Evolutionary conservation across 2,888 invertebrate genomes (phyloP).

Genomic region (Drosophila borealis): DNA sequence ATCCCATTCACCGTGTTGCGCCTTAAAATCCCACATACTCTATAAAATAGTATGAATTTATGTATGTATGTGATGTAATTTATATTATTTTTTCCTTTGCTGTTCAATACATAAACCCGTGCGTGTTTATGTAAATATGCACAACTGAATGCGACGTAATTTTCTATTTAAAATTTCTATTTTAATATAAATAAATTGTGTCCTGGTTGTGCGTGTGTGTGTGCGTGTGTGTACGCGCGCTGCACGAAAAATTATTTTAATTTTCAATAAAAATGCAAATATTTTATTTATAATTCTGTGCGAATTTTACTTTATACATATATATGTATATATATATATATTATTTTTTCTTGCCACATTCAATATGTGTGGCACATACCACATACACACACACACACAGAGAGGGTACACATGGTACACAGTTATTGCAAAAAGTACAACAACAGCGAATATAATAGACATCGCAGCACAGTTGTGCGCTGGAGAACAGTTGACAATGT

Average conservation of each 20-base stretch:
- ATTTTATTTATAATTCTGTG: conserved; percentile 72
- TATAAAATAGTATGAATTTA: not conserved
- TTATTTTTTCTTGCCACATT: conserved; percentile 29
- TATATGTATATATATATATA: not conserved
- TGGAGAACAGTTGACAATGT: conserved; percentile 26
- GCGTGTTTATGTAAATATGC: conserved; percentile 21
- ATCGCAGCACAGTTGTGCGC: conserved; percentile 27
- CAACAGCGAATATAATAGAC: conserved; percentile 2
- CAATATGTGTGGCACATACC: conserved; percentile 37
- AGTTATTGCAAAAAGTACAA: too few species aligned
- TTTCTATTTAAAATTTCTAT: conserved; percentile 44
- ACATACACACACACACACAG: conserved; percentile 8
- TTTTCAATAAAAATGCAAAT: conserved; percentile 78
- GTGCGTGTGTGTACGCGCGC: conserved; percentile 2
- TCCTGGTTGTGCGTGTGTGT: not conserved
- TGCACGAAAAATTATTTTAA: conserved; percentile 70
- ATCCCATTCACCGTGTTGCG: not conserved
- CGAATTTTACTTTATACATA: conserved; percentile 13
- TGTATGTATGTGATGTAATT: not conserved
- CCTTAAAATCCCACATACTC: not conserved
- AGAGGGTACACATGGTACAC: not conserved
- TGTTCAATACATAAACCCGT: conserved; percentile 9
- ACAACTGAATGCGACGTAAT: conserved; percentile 13
- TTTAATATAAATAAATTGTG: conserved; percentile 40
- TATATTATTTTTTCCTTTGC: not conserved